Conservation (phyloP, 1,140 invertebrate species). For the Helicorthomorpha holstii region DNA sequence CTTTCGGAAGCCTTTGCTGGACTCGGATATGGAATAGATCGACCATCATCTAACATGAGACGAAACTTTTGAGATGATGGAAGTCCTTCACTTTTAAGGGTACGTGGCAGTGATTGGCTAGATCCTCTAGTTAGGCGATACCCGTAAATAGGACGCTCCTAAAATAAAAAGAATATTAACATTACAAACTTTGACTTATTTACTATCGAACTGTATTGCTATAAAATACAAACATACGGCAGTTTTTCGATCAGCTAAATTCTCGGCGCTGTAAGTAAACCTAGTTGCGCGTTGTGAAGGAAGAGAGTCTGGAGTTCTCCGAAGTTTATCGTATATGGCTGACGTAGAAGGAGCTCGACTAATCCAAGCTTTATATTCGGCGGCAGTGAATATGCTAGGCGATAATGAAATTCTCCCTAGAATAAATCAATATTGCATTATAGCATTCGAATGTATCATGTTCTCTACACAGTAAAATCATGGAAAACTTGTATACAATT, state of each 20-base stretch:
- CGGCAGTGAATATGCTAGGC: slow-evolving; percentile 65
- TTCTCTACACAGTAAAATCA: too few relatives aligned
- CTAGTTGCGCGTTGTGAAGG: slow-evolving; percentile 45
- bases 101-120: neutral
- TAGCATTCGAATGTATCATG: too few relatives aligned
- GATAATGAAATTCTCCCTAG: slow-evolving; percentile 38
- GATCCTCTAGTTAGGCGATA: neutral
- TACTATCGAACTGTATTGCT: too few relatives aligned
- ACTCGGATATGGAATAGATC: slow-evolving; percentile 49
- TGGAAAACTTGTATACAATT: too few relatives aligned
- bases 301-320: slow-evolving; percentile 45
- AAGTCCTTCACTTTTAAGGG: neutral
- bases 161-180: too few relatives aligned
- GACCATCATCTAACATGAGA: slow-evolving; percentile 52
- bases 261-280: slow-evolving; percentile 76
- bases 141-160: neutral
- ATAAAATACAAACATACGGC: too few relatives aligned
- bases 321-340: slow-evolving; percentile 75
- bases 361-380: slow-evolving; percentile 78
- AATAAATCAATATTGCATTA: too few relatives aligned
- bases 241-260: slow-evolving; percentile 41
- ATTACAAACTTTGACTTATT: too few relatives aligned
- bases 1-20: slow-evolving; percentile 33
- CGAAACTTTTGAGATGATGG: slow-evolving; percentile 51
- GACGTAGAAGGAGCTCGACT: slow-evolving; percentile 75